Percentiles rank a stretch among this genome's conserved stretches.
phyloP scores from a whole-genome alignment of 2,888 invertebrate species.

The Melangyna quadrimaculata region DNA sequence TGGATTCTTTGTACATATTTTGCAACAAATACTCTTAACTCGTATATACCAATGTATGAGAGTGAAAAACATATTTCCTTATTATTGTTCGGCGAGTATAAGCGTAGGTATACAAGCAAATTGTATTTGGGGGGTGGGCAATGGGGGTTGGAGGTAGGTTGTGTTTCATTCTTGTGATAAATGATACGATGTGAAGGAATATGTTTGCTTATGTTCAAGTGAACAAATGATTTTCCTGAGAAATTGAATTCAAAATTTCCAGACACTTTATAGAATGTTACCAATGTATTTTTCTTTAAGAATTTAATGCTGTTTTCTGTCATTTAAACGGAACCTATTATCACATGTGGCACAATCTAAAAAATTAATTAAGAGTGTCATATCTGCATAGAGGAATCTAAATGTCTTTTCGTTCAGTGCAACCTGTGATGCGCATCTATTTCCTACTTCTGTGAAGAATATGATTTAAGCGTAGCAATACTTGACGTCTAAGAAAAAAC shows the following conservation, averaged over 20 bases:
- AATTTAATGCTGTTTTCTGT: too few species aligned
- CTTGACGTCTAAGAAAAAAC: too few species aligned
- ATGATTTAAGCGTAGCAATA: too few species aligned
- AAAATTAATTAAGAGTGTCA: too few species aligned
- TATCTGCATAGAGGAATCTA: too few species aligned
- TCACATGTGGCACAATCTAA: too few species aligned
- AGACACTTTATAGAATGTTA: too few species aligned
- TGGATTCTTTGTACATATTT: constrained; percentile 65
- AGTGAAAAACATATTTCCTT: constrained; percentile 61
- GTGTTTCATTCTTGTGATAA: neutral
- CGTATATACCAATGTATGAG: constrained; percentile 7
- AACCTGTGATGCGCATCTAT: too few species aligned
- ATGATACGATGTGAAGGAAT: neutral
- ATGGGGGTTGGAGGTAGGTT: neutral
- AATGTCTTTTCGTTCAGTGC: too few species aligned
- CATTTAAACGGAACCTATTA: too few species aligned
- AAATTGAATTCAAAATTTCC: neutral
- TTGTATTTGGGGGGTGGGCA: neutral
- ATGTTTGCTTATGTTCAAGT: neutral
- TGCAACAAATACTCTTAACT: constrained; percentile 29
- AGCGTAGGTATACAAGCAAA: neutral
- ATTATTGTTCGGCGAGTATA: neutral
- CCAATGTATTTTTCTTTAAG: too few species aligned
- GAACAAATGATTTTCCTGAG: neutral
- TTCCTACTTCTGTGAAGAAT: too few species aligned